Evolutionary conservation across 2,113 vertebrate species (phyloP).

Genomic region (Corynorhinus townsendii): DNA sequence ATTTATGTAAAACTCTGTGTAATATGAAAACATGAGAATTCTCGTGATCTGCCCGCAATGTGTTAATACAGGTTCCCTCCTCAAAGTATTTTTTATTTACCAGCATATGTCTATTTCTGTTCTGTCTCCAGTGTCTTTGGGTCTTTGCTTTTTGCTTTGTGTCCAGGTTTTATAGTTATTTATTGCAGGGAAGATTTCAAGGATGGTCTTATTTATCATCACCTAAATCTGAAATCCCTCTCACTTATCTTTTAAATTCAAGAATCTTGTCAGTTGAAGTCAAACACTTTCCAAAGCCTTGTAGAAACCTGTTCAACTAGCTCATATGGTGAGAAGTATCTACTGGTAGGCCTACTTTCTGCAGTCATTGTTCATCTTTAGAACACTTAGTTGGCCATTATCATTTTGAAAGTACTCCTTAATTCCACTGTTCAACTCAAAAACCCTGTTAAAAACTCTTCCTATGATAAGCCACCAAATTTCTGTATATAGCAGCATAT

Average conservation of each 20-base stretch:
- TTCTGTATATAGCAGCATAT: neutral
- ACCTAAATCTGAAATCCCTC: neutral
- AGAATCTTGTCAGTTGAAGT: neutral
- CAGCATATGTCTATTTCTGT: neutral
- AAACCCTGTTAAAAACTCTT: neutral
- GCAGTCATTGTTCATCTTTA: neutral
- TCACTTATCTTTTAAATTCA: slow-evolving; percentile 32
- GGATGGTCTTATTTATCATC: neutral
- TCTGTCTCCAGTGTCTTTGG: neutral
- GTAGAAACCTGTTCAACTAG: neutral
- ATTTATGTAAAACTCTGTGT: no score
- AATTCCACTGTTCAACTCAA: slow-evolving; percentile 2
- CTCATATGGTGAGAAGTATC: neutral
- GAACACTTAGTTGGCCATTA: neutral
- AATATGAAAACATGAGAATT: no score
- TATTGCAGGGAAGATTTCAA: neutral
- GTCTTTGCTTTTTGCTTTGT: neutral
- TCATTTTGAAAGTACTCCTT: slow-evolving; percentile 8
- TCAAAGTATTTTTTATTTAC: neutral
- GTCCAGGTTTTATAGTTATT: neutral
- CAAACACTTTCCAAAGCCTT: neutral
- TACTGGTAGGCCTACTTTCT: neutral
- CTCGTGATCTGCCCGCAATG: no score
- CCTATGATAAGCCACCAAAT: neutral
- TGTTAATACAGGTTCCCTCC: neutral